A percentile compares a stretch with the other conserved stretches of the same genome.
Evolutionary conservation across 1,140 invertebrate genomes (phyloP).

Genomic region (Hylaeus anthracinus): DNA sequence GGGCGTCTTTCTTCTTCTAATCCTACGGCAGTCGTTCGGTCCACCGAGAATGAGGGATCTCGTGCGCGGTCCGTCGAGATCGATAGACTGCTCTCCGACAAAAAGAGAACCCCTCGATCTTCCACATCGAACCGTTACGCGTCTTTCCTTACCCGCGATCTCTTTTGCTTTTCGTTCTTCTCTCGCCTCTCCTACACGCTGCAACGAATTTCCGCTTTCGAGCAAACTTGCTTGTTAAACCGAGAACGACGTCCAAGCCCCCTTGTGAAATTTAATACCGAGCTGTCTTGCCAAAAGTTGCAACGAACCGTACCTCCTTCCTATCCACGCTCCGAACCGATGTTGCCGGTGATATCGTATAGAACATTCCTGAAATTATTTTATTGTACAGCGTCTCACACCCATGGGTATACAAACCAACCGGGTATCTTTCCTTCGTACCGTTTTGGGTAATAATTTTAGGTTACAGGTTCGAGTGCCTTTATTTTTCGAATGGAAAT

Average conservation of each 20-base stretch:
- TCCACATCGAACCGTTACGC: not conserved
- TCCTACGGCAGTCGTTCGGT: conserved; percentile 21
- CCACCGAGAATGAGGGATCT: conserved; percentile 36
- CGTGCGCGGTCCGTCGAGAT: conserved; percentile 5
- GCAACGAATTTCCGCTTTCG: conserved; percentile 1
- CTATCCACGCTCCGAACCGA: no score
- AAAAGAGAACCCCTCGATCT: conserved; percentile 38
- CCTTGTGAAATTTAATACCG: conserved; percentile 21
- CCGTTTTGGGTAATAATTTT: no score
- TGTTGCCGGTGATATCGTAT: no score
- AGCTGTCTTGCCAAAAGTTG: not conserved
- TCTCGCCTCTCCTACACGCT: not conserved
- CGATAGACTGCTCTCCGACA: conserved; percentile 37
- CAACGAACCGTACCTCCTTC: not conserved
- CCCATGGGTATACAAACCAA: no score
- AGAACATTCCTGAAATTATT: not conserved
- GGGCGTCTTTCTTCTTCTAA: conserved; percentile 15
- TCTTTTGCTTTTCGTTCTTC: not conserved
- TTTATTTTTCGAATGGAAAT: no score
- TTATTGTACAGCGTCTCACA: not conserved
- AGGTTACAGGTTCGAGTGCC: no score
- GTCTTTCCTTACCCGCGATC: not conserved
- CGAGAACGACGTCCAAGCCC: not conserved
- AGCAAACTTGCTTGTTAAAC: conserved; percentile 27
- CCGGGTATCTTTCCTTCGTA: no score